These are phyloP conservation scores for Drosophila siamana DNA, from an alignment of 2,888 invertebrate species.

Conservation along the genomic window DNA sequence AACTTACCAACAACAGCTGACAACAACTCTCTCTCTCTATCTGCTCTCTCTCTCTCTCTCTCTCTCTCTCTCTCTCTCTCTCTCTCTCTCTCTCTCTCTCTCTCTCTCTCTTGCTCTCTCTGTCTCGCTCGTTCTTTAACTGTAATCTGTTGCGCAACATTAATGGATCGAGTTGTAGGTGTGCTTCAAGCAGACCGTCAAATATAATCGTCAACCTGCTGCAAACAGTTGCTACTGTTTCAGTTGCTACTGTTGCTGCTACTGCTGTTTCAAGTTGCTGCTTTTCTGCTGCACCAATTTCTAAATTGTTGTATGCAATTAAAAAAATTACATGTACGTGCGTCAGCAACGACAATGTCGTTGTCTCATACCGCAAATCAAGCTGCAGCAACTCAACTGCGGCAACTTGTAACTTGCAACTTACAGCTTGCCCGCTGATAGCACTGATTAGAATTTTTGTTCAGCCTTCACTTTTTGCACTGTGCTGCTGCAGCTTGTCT, in stretches of 20 bases:
- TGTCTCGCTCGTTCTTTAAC: conserved; percentile 24
- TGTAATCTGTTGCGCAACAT: conserved; percentile 47
- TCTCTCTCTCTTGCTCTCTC: background rate
- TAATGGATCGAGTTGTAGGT: conserved; percentile 54
- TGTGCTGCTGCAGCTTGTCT: conserved; percentile 33
- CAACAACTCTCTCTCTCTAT: background rate
- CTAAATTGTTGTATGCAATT: conserved; percentile 78
- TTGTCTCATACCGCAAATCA: conserved; percentile 22
- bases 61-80: background rate
- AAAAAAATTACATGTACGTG: conserved; percentile 83
- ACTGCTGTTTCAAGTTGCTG: conserved; percentile 24
- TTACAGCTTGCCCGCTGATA: conserved; percentile 61
- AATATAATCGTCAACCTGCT: conserved; percentile 46
- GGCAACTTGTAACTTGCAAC: conserved; percentile 20
- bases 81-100: background rate
- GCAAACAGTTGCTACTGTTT: conserved; percentile 20
- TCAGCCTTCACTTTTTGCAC: conserved; percentile 48
- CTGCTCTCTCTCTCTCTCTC: background rate
- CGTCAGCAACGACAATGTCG: conserved; percentile 52
- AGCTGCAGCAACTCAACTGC: conserved; percentile 9
- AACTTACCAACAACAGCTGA: conserved; percentile 65
- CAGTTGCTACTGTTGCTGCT: conserved; percentile 13
- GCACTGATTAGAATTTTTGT: conserved; percentile 75
- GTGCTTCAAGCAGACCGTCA: conserved; percentile 38
- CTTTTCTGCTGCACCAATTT: conserved; percentile 66